These are phyloP conservation scores for Mellilla xanthometata DNA, from an alignment of 2,888 invertebrate genomes.

Conservation along the genomic window DNA sequence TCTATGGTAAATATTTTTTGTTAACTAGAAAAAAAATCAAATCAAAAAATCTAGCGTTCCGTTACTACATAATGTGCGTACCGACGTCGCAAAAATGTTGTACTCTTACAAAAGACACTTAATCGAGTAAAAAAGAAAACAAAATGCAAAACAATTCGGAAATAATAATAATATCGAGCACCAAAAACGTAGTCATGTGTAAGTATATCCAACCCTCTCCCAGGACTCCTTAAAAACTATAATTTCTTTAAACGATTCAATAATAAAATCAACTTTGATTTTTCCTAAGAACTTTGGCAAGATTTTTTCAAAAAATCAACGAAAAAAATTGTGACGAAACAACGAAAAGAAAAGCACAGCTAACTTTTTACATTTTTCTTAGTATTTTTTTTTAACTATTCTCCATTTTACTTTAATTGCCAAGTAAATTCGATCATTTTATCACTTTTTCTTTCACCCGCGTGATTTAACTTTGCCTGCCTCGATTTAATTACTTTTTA, in stretches of 20 bases:
- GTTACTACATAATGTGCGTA: slow-evolving; percentile 40
- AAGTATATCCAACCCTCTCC: slow-evolving; percentile 16
- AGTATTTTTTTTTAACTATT: slow-evolving; percentile 40
- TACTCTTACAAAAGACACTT: slow-evolving; percentile 35
- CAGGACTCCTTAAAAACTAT: slow-evolving; percentile 22
- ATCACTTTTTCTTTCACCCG: slow-evolving; percentile 50
- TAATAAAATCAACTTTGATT: slow-evolving; percentile 8
- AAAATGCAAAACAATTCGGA: slow-evolving; percentile 43
- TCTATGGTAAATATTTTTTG: slow-evolving; percentile 52
- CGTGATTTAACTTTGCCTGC: slow-evolving; percentile 17
- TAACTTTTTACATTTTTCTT: slow-evolving; percentile 34
- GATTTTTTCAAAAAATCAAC: slow-evolving; percentile 38
- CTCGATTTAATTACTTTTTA: neutral
- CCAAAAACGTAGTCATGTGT: slow-evolving; percentile 35
- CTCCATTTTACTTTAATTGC: slow-evolving; percentile 48
- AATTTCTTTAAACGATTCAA: slow-evolving; percentile 12
- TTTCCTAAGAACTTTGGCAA: slow-evolving; percentile 58
- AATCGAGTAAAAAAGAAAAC: slow-evolving; percentile 31
- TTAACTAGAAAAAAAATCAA: slow-evolving; percentile 34
- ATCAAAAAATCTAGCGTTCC: slow-evolving; percentile 41
- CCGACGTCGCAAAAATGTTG: slow-evolving; percentile 29
- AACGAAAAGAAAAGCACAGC: slow-evolving; percentile 29
- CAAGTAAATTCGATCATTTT: slow-evolving; percentile 77
- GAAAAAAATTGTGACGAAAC: slow-evolving; percentile 45
- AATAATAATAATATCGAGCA: slow-evolving; percentile 37